Evolutionary conservation across 1,140 invertebrate genomes (phyloP).

Genomic region (Halictus rubicundus): DNA sequence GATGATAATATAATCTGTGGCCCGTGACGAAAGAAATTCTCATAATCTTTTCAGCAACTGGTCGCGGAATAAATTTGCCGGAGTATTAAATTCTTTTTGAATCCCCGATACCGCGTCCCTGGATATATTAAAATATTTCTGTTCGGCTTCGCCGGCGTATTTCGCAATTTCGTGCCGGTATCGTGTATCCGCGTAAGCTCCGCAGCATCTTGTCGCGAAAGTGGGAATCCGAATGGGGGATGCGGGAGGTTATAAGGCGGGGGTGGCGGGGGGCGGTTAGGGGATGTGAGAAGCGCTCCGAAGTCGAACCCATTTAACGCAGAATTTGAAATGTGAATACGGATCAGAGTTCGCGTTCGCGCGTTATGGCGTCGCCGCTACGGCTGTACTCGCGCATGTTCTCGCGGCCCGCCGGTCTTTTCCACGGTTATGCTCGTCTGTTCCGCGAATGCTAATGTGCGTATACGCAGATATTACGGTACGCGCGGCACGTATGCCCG

Average conservation of each 20-base stretch:
- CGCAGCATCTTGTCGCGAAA: no score
- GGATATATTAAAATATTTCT: conserved; percentile 5
- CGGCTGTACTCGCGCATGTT: not conserved
- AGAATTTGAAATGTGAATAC: conserved; percentile 27
- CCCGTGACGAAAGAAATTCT: not conserved
- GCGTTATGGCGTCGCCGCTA: not conserved
- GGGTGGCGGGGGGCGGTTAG: not conserved
- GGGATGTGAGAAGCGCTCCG: no score
- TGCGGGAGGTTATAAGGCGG: not conserved
- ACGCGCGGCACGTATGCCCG: conserved; percentile 15
- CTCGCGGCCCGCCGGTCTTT: not conserved
- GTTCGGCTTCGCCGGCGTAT: not conserved
- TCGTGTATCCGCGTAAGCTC: not conserved
- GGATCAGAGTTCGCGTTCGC: not conserved
- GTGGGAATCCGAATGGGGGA: no score
- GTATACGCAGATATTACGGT: not conserved
- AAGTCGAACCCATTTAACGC: conserved; percentile 10
- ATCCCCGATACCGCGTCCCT: not conserved
- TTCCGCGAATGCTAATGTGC: conserved; percentile 2
- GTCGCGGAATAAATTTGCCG: not conserved
- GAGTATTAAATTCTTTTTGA: not conserved
- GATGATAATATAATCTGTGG: not conserved
- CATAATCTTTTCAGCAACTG: not conserved
- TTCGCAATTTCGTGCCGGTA: not conserved
- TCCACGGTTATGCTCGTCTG: not conserved